Percentiles rank a stretch among this genome's conserved stretches.
phyloP scores from a whole-genome alignment of 2,797 vertebrate species.

The Phalanger gymnotis region DNA sequence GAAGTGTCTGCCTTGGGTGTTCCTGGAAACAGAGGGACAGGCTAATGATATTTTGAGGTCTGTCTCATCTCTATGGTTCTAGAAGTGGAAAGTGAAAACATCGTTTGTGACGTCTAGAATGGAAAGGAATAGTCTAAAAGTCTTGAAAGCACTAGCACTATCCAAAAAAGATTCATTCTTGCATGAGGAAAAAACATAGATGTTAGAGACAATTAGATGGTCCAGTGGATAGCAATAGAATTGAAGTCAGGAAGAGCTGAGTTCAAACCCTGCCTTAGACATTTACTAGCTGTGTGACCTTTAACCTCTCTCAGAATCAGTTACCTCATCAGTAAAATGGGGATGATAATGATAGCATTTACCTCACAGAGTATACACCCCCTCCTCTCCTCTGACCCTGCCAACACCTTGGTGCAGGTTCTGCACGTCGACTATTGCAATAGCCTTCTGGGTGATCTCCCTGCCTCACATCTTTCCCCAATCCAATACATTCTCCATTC shows the following conservation, averaged over 20 bases:
- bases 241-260: background rate
- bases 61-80: background rate
- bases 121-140: background rate
- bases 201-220: background rate
- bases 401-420: background rate
- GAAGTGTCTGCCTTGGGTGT: background rate
- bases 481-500: background rate
- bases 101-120: background rate
- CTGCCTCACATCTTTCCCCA: background rate
- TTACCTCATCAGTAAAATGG: background rate
- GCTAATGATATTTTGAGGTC: background rate
- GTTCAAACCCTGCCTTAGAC: background rate
- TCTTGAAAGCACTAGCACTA: background rate
- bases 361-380: background rate
- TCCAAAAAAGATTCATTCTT: background rate
- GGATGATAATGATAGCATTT: background rate
- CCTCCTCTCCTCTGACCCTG: background rate
- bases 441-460: background rate
- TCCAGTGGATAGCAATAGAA: background rate
- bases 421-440: background rate
- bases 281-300: background rate
- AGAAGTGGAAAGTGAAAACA: background rate
- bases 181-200: background rate
- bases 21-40: background rate
- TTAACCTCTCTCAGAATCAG: background rate